Evolutionary conservation across 2,113 vertebrate genomes (phyloP).

Genomic region (Vulpes lagopus): DNA sequence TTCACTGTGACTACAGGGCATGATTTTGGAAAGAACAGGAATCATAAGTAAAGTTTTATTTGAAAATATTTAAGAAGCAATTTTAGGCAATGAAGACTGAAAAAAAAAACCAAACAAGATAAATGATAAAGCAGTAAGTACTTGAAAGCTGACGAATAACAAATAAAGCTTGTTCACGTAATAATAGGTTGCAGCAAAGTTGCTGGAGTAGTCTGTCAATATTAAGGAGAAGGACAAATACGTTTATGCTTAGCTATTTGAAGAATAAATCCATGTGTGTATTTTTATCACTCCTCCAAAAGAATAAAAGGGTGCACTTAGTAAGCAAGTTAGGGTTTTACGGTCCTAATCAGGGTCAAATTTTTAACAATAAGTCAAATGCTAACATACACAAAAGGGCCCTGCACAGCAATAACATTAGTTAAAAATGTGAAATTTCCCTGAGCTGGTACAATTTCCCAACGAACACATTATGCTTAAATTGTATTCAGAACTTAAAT

Average conservation of each 20-base stretch:
- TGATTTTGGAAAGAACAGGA: constrained; percentile 49
- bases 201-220: constrained; percentile 1
- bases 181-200: constrained; percentile 53
- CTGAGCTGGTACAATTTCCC: constrained; percentile 46
- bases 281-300: constrained; percentile 56
- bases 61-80: constrained; percentile 67
- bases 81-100: constrained; percentile 63
- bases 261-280: constrained; percentile 6
- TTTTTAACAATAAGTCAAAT: constrained; percentile 50
- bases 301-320: constrained; percentile 35
- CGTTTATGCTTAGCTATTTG: not conserved
- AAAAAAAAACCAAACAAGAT: not conserved
- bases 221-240: constrained; percentile 68
- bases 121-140: constrained; percentile 56
- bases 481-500: constrained; percentile 51
- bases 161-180: constrained; percentile 71
- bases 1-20: constrained; percentile 48
- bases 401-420: not conserved
- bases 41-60: constrained; percentile 64
- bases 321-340: constrained; percentile 55
- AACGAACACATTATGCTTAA: constrained; percentile 37
- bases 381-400: constrained; percentile 21
- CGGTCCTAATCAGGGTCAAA: constrained; percentile 57
- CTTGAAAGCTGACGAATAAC: constrained; percentile 76
- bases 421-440: constrained; percentile 65